A percentile compares a stretch with the other conserved stretches of the same genome.
Evolutionary conservation across 2,888 invertebrate genomes (phyloP).

Genomic region (Mamestra brassicae): DNA sequence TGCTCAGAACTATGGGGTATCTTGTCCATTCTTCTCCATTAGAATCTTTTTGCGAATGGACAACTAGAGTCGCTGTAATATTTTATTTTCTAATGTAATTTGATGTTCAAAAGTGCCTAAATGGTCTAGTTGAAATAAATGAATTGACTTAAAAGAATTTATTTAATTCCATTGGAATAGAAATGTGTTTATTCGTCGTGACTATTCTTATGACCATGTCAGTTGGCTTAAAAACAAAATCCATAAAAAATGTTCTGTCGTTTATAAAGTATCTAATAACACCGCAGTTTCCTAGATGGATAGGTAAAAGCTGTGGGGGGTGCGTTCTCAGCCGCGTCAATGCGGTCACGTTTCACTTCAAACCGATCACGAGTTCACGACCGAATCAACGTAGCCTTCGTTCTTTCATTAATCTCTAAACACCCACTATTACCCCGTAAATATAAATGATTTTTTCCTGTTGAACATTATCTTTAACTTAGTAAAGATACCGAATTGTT

Average conservation of each 20-base stretch:
- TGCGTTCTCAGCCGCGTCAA: conserved; percentile 48
- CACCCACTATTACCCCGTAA: not conserved
- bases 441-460: conserved; percentile 14
- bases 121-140: no score
- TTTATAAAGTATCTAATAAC: conserved; percentile 56
- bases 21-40: no score
- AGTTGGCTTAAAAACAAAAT: conserved; percentile 14
- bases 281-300: conserved; percentile 67
- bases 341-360: conserved; percentile 69
- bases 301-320: conserved; percentile 54
- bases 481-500: conserved; percentile 21
- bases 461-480: conserved; percentile 31
- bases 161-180: conserved; percentile 5
- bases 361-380: conserved; percentile 66
- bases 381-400: conserved; percentile 39
- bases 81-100: no score
- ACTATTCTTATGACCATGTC: conserved; percentile 11
- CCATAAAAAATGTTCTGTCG: conserved; percentile 20
- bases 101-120: no score
- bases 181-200: conserved; percentile 11
- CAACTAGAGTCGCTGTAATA: no score
- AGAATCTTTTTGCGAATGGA: no score
- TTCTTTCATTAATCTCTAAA: conserved; percentile 63
- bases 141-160: not conserved
- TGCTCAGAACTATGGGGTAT: no score